These are phyloP conservation scores for Ophion ventricosus DNA, from an alignment of 2,888 invertebrate genomes.

Conservation along the genomic window DNA sequence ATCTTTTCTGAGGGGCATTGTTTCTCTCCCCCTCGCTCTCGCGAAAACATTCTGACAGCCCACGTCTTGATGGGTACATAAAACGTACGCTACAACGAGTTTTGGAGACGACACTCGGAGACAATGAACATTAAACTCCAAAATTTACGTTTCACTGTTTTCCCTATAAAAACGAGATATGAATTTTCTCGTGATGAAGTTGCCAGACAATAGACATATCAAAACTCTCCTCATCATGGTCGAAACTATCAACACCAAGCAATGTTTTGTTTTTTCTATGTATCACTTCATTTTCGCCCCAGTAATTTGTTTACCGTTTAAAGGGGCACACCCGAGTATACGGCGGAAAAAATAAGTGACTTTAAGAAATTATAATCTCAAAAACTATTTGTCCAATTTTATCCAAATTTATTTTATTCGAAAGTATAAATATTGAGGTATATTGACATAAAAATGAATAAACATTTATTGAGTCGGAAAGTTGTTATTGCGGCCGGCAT, in stretches of 20 bases:
- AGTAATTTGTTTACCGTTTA: background rate
- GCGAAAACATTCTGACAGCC: conserved; percentile 22
- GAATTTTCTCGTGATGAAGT: conserved; percentile 21
- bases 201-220: background rate
- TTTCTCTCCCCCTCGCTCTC: conserved; percentile 4
- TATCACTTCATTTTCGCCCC: background rate
- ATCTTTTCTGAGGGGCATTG: conserved; percentile 48
- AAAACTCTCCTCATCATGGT: background rate
- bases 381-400: too few relatives aligned
- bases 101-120: conserved; percentile 8
- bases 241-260: conserved; percentile 2
- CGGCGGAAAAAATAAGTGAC: too few relatives aligned
- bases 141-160: conserved; percentile 15
- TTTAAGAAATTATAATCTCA: too few relatives aligned
- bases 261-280: conserved; percentile 3
- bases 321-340: too few relatives aligned
- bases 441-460: too few relatives aligned
- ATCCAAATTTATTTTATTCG: too few relatives aligned
- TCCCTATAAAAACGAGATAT: conserved; percentile 22
- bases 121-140: conserved; percentile 41
- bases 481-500: too few relatives aligned
- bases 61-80: conserved; percentile 17
- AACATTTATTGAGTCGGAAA: too few relatives aligned
- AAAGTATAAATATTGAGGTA: too few relatives aligned
- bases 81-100: conserved; percentile 7